These are phyloP conservation scores for Acleris cristana DNA, from an alignment of 2,888 invertebrate species.

Conservation along the genomic window DNA sequence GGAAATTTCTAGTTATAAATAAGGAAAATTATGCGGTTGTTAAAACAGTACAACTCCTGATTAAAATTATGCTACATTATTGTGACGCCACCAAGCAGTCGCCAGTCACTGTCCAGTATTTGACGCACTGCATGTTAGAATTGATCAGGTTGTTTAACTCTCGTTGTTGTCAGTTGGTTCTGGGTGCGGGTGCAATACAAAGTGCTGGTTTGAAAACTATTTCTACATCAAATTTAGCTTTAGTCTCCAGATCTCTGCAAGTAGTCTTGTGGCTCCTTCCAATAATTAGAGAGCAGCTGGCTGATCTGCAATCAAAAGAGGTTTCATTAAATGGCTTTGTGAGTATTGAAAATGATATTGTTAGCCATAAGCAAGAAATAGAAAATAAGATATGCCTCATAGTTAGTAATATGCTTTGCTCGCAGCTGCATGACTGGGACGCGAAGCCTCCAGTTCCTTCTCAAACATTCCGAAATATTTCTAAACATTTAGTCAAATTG, in stretches of 20 bases:
- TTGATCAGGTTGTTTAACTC: slow-evolving; percentile 94
- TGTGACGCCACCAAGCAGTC: slow-evolving; percentile 91
- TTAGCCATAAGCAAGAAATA: slow-evolving; percentile 96
- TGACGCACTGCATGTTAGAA: slow-evolving; percentile 94
- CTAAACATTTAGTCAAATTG: slow-evolving; percentile 93
- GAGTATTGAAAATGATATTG: slow-evolving; percentile 90
- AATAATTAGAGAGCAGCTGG: slow-evolving; percentile 87
- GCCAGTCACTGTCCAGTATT: slow-evolving; percentile 90
- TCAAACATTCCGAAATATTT: slow-evolving; percentile 93
- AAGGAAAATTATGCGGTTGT: slow-evolving; percentile 90
- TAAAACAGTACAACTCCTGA: slow-evolving; percentile 92
- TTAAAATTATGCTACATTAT: slow-evolving; percentile 96
- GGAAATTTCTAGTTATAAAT: slow-evolving; percentile 85
- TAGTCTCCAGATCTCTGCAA: slow-evolving; percentile 92
- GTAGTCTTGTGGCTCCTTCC: slow-evolving; percentile 92
- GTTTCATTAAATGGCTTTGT: slow-evolving; percentile 84
- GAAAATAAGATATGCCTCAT: slow-evolving; percentile 95
- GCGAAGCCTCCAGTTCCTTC: slow-evolving; percentile 98
- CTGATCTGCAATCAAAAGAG: slow-evolving; percentile 81
- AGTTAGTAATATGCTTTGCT: slow-evolving; percentile 92
- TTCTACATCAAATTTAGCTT: slow-evolving; percentile 95
- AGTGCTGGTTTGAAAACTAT: slow-evolving; percentile 97
- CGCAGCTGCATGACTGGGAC: slow-evolving; percentile 94
- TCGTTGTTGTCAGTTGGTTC: slow-evolving; percentile 94
- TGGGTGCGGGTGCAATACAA: slow-evolving; percentile 98